Evolutionary conservation across 2,797 vertebrate genomes (phyloP).

Genomic region (Enteromius argenteus): DNA sequence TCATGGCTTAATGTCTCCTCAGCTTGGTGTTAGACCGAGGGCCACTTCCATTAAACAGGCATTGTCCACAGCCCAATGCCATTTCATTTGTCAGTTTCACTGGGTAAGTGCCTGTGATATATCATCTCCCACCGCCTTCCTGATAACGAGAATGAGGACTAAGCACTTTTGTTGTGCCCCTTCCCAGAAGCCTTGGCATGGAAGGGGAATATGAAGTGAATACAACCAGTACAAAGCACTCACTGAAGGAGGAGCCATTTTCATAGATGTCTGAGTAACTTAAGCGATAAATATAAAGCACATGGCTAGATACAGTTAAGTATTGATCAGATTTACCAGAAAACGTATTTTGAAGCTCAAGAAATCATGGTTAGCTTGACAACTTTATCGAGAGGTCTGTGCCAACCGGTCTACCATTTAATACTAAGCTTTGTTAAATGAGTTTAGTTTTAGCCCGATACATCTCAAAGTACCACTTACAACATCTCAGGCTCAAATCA

Average conservation of each 20-base stretch:
- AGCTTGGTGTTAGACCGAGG: constrained; percentile 47
- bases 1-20: constrained; percentile 54
- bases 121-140: constrained; percentile 58
- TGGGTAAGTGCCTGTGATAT: constrained; percentile 60
- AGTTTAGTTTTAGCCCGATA: constrained; percentile 16
- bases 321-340: constrained; percentile 50
- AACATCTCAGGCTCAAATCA: constrained; percentile 2
- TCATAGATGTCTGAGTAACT: constrained; percentile 37
- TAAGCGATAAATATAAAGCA: constrained; percentile 30
- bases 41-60: constrained; percentile 61
- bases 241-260: constrained; percentile 23
- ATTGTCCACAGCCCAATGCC: constrained; percentile 61
- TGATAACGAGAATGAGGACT: constrained; percentile 61
- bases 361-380: constrained; percentile 51
- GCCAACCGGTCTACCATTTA: background rate
- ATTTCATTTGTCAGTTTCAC: constrained; percentile 63
- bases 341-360: constrained; percentile 35
- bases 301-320: constrained; percentile 28
- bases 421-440: constrained; percentile 40
- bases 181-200: constrained; percentile 58
- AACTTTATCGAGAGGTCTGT: constrained; percentile 1
- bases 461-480: constrained; percentile 22
- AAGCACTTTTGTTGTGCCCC: constrained; percentile 55
- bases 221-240: constrained; percentile 34
- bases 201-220: constrained; percentile 26